Evolutionary conservation across 2,113 vertebrate genomes (phyloP).

Genomic region (Lates calcarifer): DNA sequence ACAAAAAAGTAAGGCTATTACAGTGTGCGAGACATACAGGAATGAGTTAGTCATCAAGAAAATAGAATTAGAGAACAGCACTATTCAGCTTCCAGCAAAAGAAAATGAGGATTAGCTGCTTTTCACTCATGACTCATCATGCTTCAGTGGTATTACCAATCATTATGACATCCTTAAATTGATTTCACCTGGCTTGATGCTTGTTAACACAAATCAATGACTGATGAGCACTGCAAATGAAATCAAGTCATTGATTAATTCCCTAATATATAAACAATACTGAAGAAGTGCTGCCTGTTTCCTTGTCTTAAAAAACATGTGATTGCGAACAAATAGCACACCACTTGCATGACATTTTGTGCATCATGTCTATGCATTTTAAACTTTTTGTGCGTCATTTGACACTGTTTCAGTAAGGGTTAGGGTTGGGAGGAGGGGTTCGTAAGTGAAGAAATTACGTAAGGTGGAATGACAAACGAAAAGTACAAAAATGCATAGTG

Average conservation of each 20-base stretch:
- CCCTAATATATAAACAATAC: slow-evolving; percentile 49
- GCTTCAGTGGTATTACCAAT: slow-evolving; percentile 55
- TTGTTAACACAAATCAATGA: slow-evolving; percentile 58
- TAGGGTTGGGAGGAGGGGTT: too few species aligned
- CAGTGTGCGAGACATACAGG: slow-evolving; percentile 10
- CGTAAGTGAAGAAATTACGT: too few species aligned
- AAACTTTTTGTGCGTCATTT: too few species aligned
- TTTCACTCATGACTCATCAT: slow-evolving; percentile 61
- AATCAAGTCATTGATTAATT: slow-evolving; percentile 60
- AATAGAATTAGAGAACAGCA: slow-evolving; percentile 57
- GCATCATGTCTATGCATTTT: too few species aligned
- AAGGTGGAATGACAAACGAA: too few species aligned
- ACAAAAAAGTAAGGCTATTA: slow-evolving; percentile 33
- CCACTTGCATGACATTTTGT: too few species aligned
- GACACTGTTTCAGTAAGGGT: too few species aligned
- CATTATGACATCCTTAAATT: slow-evolving; percentile 65
- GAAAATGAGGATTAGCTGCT: slow-evolving; percentile 60
- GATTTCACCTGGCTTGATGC: slow-evolving; percentile 70
- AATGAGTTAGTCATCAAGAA: slow-evolving; percentile 50
- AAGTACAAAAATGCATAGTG: too few species aligned
- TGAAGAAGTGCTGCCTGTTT: slow-evolving; percentile 15
- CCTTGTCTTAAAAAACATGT: too few species aligned
- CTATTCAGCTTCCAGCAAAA: slow-evolving; percentile 35
- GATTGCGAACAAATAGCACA: too few species aligned
- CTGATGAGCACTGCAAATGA: slow-evolving; percentile 50